Percentiles rank a stretch among this genome's conserved stretches.
Evolutionary conservation across 2,113 vertebrate species (phyloP).

Genomic region (Orycteropus afer): DNA sequence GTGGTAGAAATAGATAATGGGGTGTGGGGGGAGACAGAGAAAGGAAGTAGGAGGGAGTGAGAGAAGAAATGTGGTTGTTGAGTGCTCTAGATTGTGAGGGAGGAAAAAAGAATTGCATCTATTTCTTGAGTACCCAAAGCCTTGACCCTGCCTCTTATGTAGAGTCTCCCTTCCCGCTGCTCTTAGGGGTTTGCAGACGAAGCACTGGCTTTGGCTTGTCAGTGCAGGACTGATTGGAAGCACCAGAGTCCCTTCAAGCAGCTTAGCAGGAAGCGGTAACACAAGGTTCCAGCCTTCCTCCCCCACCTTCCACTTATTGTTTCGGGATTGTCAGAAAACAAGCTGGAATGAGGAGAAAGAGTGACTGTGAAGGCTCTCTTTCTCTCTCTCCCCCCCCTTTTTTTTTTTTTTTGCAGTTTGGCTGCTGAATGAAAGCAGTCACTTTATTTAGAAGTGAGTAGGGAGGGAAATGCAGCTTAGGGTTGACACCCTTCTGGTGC

Average conservation of each 20-base stretch:
- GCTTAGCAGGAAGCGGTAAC: slow-evolving; percentile 78
- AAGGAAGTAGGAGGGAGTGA: not conserved
- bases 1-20: slow-evolving; percentile 37
- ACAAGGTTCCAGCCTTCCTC: slow-evolving; percentile 65
- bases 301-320: slow-evolving; percentile 83
- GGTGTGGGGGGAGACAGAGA: not conserved
- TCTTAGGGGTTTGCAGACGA: not conserved
- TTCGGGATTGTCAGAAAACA: slow-evolving; percentile 79
- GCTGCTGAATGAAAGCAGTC: slow-evolving; percentile 80
- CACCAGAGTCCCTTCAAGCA: slow-evolving; percentile 35
- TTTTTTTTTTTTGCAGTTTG: slow-evolving; percentile 63
- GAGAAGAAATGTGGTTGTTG: not conserved
- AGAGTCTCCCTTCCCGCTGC: not conserved
- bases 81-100: not conserved
- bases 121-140: slow-evolving; percentile 85
- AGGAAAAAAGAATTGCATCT: slow-evolving; percentile 65
- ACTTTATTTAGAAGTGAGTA: slow-evolving; percentile 85
- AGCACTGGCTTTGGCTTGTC: not conserved
- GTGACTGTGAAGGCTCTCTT: not conserved
- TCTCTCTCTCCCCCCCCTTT: not conserved
- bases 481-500: slow-evolving; percentile 83
- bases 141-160: slow-evolving; percentile 69
- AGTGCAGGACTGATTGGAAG: slow-evolving; percentile 46
- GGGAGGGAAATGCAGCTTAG: slow-evolving; percentile 79
- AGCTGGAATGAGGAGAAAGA: slow-evolving; percentile 77